Evolutionary conservation across 2,797 vertebrate species (phyloP).

Genomic region (Trichosurus vulpecula): DNA sequence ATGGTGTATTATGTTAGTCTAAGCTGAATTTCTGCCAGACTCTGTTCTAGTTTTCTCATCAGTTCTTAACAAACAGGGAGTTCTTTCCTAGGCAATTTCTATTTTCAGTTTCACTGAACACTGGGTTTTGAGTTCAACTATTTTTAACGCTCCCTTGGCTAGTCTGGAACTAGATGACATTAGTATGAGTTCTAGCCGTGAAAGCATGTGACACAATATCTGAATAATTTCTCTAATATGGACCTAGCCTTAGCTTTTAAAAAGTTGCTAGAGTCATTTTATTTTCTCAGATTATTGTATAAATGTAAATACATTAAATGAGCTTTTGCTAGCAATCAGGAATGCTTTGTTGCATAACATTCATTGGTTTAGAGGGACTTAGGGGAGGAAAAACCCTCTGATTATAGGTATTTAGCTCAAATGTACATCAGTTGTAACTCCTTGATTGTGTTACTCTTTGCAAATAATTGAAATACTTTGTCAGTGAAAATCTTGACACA

Average conservation of each 20-base stretch:
- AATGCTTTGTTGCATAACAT: conserved; percentile 85
- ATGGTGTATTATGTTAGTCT: neutral
- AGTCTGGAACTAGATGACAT: neutral
- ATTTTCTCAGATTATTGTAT: conserved; percentile 83
- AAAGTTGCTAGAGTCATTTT: conserved; percentile 80
- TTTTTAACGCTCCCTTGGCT: neutral
- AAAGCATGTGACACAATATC: conserved; percentile 19
- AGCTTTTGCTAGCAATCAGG: conserved; percentile 85
- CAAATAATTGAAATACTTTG: conserved; percentile 84
- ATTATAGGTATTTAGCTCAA: conserved; percentile 86
- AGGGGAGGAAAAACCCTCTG: conserved; percentile 84
- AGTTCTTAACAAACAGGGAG: neutral
- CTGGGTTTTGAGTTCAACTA: neutral
- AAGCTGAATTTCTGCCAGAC: neutral
- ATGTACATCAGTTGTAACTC: conserved; percentile 83
- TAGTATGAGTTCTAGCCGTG: conserved; percentile 27
- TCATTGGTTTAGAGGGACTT: conserved; percentile 80
- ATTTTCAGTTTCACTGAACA: neutral
- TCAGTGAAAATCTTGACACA: conserved; percentile 81
- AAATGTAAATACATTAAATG: conserved; percentile 80
- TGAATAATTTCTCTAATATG: neutral
- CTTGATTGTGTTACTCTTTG: conserved; percentile 80
- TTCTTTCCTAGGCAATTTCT: neutral
- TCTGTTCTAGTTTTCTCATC: neutral
- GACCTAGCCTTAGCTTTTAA: conserved; percentile 61